Percentiles rank a stretch among this genome's conserved stretches.
Conservation (phyloP, 1,140 invertebrate genomes). For the Tetragnatha versicolor region DNA sequence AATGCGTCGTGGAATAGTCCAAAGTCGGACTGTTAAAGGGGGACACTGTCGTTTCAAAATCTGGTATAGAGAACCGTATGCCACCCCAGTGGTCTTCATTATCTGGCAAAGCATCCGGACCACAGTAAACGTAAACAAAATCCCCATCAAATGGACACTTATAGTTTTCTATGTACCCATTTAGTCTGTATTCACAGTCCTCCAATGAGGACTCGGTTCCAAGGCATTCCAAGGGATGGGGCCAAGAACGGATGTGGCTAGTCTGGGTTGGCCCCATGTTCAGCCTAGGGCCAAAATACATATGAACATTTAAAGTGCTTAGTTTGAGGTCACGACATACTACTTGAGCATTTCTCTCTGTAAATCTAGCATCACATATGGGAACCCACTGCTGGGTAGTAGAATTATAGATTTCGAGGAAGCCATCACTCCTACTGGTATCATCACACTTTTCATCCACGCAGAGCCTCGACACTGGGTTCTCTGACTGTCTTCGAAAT, state of each 20-base stretch:
- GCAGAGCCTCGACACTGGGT: conserved; percentile 59
- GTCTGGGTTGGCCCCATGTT: conserved; percentile 87
- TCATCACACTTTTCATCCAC: conserved; percentile 61
- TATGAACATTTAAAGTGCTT: conserved; percentile 86
- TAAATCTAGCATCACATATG: conserved; percentile 94
- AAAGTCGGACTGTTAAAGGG: conserved; percentile 68
- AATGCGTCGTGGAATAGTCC: conserved; percentile 5
- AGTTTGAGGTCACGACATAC: conserved; percentile 93
- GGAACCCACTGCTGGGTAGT: conserved; percentile 97
- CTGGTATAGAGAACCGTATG: conserved; percentile 85
- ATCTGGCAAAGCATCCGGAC: conserved; percentile 72
- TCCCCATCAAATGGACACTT: conserved; percentile 83
- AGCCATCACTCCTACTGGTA: conserved; percentile 69
- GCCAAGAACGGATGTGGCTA: conserved; percentile 90
- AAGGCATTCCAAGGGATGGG: conserved; percentile 82
- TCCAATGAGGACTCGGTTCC: conserved; percentile 85
- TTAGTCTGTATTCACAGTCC: conserved; percentile 86
- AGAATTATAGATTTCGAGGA: conserved; percentile 92
- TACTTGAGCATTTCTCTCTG: conserved; percentile 91
- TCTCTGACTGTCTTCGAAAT: conserved; percentile 44
- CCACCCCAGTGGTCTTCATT: conserved; percentile 92
- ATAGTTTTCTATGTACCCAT: conserved; percentile 83
- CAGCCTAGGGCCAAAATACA: conserved; percentile 78
- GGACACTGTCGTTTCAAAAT: conserved; percentile 87
- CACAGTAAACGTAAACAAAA: conserved; percentile 95